Evolutionary conservation across 2,113 vertebrate species (phyloP), one percentile per base, ranked within the genome.

Genomic region (Amia ocellicauda): DNA sequence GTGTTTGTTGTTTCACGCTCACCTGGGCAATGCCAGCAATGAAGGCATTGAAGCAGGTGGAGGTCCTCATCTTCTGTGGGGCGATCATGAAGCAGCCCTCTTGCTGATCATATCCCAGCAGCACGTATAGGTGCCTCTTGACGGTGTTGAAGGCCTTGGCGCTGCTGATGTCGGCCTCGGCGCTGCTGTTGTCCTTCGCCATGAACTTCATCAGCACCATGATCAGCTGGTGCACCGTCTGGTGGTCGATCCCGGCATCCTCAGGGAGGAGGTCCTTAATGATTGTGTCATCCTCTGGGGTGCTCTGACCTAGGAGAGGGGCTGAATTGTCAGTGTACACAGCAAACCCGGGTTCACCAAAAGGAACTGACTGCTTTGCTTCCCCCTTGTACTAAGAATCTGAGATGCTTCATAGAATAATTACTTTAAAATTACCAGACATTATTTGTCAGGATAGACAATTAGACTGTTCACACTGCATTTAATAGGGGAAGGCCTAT

Each of bases 161-260:
- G 0, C 95, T 98, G 83, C 93, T 92, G 50, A 99, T 96, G 66
- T 99, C 97, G 0, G 91, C 88, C 83, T 99, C 97, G 0, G 95
- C 96, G 0, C 95, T 98, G 85, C 95, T 98, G 78, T 94, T 86
- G 11, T 99, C 97, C 81, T 98, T 98, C 9, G 95, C 91, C 97
- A 99, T 99, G 67, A 99, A 99, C 83, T 98, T 98, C 96, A 98
- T 99, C 11, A 99, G 91, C 73, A 98, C 96, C 49, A 93, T 96
- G 66, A 99, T 97, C 7, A 99, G 90, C 80, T 97, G 95, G 80
- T 99, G 95, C 8, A 99, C 97, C 0, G 97, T 99, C 85, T 99
- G 97, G 72, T 99, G 97, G 72, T 99, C 97, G 3, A 99, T 95
- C 20, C 97, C 96, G 3, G 90, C 92, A 11, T 99, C 93, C 72